phyloP scores from a whole-genome alignment of 1,140 invertebrate species.

The Drosophila bocki region DNA sequence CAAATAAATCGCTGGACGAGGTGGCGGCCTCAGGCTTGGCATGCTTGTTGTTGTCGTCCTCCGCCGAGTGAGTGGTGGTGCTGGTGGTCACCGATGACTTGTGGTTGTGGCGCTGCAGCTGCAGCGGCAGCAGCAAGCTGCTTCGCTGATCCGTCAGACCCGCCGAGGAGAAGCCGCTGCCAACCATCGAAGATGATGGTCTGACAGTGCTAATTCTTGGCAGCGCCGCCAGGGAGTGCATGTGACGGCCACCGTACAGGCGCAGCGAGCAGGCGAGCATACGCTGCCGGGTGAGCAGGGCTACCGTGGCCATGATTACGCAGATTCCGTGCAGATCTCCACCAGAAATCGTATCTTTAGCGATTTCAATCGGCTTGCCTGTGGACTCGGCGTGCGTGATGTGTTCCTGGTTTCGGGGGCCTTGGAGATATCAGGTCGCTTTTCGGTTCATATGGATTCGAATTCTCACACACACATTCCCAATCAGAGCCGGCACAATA shows the following conservation, averaged over 20 bases:
- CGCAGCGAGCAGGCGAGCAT: conserved; percentile 24
- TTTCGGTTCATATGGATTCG: not conserved
- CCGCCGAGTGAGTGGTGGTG: conserved; percentile 1
- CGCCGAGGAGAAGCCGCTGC: not conserved
- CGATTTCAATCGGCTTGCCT: not conserved
- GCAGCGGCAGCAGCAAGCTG: conserved; percentile 3
- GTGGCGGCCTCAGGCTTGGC: conserved; percentile 38
- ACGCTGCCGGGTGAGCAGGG: conserved; percentile 25
- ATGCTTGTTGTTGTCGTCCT: conserved; percentile 43
- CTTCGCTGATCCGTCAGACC: not conserved
- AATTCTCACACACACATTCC: conserved; percentile 18
- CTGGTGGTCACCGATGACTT: conserved; percentile 12
- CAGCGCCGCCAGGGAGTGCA: conserved; percentile 10
- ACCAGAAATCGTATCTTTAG: conserved; percentile 4
- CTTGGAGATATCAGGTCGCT: not conserved
- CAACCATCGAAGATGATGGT: not conserved
- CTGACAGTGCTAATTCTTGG: not conserved
- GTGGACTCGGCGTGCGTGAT: not conserved
- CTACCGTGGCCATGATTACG: conserved; percentile 29
- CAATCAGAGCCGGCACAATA: conserved; percentile 23
- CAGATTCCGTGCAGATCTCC: not conserved
- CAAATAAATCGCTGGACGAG: conserved; percentile 68
- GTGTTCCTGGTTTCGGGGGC: not conserved
- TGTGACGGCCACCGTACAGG: not conserved
- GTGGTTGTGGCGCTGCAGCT: conserved; percentile 10